Conservation (phyloP, 2,113 vertebrate genomes). For the Gallinago jamesoni region DNA sequence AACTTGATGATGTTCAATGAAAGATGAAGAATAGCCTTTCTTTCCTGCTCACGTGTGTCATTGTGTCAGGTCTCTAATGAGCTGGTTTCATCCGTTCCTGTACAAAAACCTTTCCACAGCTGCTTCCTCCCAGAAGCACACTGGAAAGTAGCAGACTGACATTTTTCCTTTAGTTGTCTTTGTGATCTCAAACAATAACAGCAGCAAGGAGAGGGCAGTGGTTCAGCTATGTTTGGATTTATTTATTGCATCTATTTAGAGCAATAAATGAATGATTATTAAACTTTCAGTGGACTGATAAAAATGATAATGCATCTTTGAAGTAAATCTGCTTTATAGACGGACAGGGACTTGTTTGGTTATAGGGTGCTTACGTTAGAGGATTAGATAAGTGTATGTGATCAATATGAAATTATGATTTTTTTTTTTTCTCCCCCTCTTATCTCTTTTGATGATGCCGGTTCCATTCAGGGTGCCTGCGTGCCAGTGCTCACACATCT, state of each 20-base stretch:
- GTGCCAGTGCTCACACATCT: accelerated
- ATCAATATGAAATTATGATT: background rate
- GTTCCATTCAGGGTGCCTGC: background rate
- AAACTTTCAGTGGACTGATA: background rate
- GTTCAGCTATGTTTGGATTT: background rate
- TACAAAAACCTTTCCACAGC: constrained; percentile 45
- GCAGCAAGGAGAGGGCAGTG: background rate
- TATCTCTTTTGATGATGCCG: background rate
- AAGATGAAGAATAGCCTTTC: background rate
- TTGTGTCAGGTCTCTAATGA: constrained; percentile 53
- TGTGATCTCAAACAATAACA: constrained; percentile 8
- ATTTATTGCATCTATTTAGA: constrained; percentile 24
- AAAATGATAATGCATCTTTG: background rate
- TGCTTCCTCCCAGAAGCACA: constrained; percentile 61
- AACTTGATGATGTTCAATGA: background rate
- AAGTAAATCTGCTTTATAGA: background rate
- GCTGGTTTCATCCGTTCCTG: constrained; percentile 34
- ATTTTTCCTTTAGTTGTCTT: constrained; percentile 47
- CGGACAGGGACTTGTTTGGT: background rate
- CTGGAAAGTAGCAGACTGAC: constrained; percentile 60
- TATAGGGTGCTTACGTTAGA: background rate
- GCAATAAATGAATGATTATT: background rate
- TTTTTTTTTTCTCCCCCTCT: background rate
- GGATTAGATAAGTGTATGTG: background rate
- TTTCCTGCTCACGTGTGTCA: constrained; percentile 36